Evolutionary conservation across 1,140 invertebrate species (phyloP), one percentile per base, ranked within the genome.

Genomic region (Drosophila ercepeae): DNA sequence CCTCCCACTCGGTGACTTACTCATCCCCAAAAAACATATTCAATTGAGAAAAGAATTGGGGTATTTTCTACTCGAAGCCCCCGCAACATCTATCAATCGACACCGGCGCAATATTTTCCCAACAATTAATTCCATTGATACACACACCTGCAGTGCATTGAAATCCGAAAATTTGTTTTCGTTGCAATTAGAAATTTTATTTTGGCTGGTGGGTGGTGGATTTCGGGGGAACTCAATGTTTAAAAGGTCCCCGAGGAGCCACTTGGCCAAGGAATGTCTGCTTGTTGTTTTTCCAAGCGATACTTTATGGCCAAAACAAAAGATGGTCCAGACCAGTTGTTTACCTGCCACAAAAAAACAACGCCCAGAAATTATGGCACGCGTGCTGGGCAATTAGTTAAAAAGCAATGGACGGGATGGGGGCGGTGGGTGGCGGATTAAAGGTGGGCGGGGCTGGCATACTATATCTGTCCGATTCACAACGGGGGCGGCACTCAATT

Each of bases 401-500:
- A 79, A 86, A 71, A 50, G 51, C 68, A 16, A 34, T n/a, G 14
- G 23, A 3, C 23, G 32, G 4, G 27, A 36, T 16, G 53, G 39
- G n/a, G 39, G 36, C 21, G 21, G 21, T 21, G 2, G 25, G 45
- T 16, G 53, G 36, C 36, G 39, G 36, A 39, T 39, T 39, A 39
- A 16, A 7, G 36, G 4, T 21, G 36, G 36, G n/a, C 36, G 36
- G 42, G 46, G 41, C 7, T 14, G n/a, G 13, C 25, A 23, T 34
- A 52, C 45, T 71, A 49, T 67, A 46, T 53, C 59, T 79, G 51
- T 57, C 71, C 29, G 71, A 67, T 67, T 68, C 81, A 49, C 81
- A 86, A 88, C 82, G 81, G 82, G 81, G 82, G 81, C 82, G 52
- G 73, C 81, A 86, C 81, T 88, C 73, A 86, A 86, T 86, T 86